A percentile compares a stretch with the other conserved stretches of the same genome.
Conservation (phyloP, 2,888 invertebrate genomes). For the Lasioglossum lativentre region DNA sequence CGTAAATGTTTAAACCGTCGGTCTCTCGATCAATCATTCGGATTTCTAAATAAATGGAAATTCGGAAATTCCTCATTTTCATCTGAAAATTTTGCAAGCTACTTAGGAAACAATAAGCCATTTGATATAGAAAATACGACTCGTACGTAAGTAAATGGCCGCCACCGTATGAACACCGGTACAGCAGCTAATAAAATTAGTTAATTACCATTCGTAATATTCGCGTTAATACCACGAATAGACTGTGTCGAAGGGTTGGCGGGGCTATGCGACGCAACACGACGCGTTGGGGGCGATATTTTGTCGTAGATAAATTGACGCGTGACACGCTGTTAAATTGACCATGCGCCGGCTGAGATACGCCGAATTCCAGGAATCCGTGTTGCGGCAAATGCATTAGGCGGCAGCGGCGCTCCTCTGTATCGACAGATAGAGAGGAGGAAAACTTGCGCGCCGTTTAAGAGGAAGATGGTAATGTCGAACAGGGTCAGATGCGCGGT, state of each 20-base stretch:
- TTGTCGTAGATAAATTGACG: slow-evolving; percentile 62
- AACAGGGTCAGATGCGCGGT: slow-evolving; percentile 29
- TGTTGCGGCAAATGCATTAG: slow-evolving; percentile 40
- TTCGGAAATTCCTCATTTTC: no score
- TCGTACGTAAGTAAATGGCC: neutral
- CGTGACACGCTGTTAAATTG: slow-evolving; percentile 62
- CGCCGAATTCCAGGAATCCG: slow-evolving; percentile 49
- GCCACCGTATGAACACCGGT: neutral
- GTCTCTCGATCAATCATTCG: neutral
- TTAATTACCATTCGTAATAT: slow-evolving; percentile 21
- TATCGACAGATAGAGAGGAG: slow-evolving; percentile 34
- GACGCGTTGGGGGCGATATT: slow-evolving; percentile 26
- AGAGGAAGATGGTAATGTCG: slow-evolving; percentile 64
- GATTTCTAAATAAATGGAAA: neutral
- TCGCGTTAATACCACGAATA: slow-evolving; percentile 43
- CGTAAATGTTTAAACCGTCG: neutral
- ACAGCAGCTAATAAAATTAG: slow-evolving; percentile 39
- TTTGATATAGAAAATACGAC: neutral
- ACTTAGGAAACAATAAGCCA: neutral
- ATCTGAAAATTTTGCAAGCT: neutral
- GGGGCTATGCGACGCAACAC: neutral
- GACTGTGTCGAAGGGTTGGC: slow-evolving; percentile 22
- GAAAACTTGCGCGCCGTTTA: slow-evolving; percentile 53
- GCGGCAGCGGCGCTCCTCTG: neutral
- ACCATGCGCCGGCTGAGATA: slow-evolving; percentile 46